Evolutionary conservation across 2,797 vertebrate genomes (phyloP).

Genomic region (Ctenopoma multispine): DNA sequence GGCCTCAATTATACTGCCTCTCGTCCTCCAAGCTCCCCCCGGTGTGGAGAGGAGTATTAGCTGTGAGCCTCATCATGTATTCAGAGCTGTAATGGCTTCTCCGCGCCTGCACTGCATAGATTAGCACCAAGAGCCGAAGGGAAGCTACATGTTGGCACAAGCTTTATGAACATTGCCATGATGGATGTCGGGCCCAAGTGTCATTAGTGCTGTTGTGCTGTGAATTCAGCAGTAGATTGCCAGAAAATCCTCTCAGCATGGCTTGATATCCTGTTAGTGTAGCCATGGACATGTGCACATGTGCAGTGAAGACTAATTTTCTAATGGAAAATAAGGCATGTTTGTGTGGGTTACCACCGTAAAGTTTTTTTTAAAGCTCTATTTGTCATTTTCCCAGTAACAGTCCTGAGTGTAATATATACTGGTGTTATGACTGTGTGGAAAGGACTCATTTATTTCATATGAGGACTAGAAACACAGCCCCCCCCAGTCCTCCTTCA

Average conservation of each 20-base stretch:
- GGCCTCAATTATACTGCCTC: slow-evolving; percentile 78
- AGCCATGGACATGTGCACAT: slow-evolving; percentile 66
- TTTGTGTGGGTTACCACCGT: slow-evolving; percentile 44
- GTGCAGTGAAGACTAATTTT: slow-evolving; percentile 73
- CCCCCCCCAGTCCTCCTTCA: slow-evolving; percentile 48
- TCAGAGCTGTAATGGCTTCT: slow-evolving; percentile 82
- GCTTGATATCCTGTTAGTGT: slow-evolving; percentile 75
- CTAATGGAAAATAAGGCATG: slow-evolving; percentile 62
- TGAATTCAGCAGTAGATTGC: slow-evolving; percentile 77
- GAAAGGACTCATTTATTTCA: slow-evolving; percentile 27
- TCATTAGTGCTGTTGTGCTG: slow-evolving; percentile 84
- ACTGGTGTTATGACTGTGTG: slow-evolving; percentile 37
- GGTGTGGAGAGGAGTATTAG: slow-evolving; percentile 76
- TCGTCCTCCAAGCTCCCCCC: slow-evolving; percentile 59
- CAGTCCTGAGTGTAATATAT: slow-evolving; percentile 39
- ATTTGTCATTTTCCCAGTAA: slow-evolving; percentile 41
- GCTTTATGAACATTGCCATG: slow-evolving; percentile 78
- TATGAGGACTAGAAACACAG: slow-evolving; percentile 19
- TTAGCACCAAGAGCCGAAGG: slow-evolving; percentile 80
- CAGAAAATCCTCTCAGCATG: slow-evolving; percentile 81
- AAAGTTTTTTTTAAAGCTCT: slow-evolving; percentile 37
- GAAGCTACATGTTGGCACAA: slow-evolving; percentile 79
- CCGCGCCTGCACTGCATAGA: slow-evolving; percentile 81
- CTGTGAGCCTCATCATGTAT: slow-evolving; percentile 81
- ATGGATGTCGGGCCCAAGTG: slow-evolving; percentile 79